phyloP scores from a whole-genome alignment of 2,888 invertebrate genomes.

The Pristionchus exspectatus region DNA sequence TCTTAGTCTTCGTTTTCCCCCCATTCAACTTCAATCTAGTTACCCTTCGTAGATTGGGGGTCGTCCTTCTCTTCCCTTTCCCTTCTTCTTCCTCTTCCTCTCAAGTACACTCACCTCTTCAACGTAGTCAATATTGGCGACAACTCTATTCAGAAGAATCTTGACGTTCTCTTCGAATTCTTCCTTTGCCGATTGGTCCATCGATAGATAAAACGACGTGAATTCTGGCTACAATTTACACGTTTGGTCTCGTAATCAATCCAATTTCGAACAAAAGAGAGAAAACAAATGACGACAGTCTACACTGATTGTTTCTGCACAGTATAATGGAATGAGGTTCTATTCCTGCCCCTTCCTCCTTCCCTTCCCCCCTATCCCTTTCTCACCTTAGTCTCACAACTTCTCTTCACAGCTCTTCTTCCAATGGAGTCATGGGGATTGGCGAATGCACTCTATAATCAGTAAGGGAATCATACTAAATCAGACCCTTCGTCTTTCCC shows the following conservation, averaged over 20 bases:
- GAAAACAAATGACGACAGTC: not conserved
- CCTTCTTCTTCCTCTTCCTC: constrained; percentile 10
- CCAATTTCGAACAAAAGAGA: not conserved
- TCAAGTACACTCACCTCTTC: constrained; percentile 66
- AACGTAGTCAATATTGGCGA: constrained; percentile 70
- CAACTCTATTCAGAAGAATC: constrained; percentile 71
- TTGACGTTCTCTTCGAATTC: constrained; percentile 72
- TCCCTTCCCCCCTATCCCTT: too few relatives aligned
- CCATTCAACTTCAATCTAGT: not conserved
- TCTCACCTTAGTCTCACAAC: constrained; percentile 62
- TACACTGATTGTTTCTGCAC: constrained; percentile 9
- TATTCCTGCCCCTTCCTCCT: not conserved
- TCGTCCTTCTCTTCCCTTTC: not conserved
- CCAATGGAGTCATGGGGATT: constrained; percentile 74
- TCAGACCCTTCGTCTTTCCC: not conserved
- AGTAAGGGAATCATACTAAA: not conserved
- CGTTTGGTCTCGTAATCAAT: not conserved
- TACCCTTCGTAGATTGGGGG: not conserved
- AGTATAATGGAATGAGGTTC: constrained; percentile 15
- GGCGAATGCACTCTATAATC: constrained; percentile 70
- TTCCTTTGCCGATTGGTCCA: constrained; percentile 67
- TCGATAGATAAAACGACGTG: constrained; percentile 62
- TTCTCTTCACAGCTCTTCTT: constrained; percentile 69
- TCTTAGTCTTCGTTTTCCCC: not conserved
- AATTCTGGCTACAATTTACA: constrained; percentile 40